Conservation (phyloP, 1,140 invertebrate species). For the Galleria mellonella region DNA sequence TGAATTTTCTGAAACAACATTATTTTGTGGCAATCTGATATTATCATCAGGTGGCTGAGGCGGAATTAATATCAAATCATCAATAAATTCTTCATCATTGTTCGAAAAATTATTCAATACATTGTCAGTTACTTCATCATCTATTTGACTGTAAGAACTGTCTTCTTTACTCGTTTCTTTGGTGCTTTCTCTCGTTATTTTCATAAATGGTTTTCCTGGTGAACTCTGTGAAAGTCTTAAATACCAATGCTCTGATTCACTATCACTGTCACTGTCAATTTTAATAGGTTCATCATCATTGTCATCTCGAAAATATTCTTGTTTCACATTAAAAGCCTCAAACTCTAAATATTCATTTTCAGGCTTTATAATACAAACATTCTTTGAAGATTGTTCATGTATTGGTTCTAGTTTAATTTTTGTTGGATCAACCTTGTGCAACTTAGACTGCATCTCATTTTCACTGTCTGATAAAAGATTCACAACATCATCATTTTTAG, state of each 20-base stretch:
- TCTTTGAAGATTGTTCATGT: constrained; percentile 11
- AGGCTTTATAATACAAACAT: constrained; percentile 22
- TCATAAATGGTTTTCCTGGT: constrained; percentile 42
- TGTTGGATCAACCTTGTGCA: constrained; percentile 18
- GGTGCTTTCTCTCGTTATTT: constrained; percentile 15
- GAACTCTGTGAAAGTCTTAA: constrained; percentile 52
- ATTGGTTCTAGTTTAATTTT: constrained; percentile 33
- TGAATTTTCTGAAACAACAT: background rate
- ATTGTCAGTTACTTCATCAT: constrained; percentile 28
- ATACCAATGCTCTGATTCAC: constrained; percentile 51
- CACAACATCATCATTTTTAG: constrained; percentile 12
- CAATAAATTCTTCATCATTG: constrained; percentile 6
- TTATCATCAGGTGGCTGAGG: constrained; percentile 6
- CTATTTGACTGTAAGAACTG: constrained; percentile 54
- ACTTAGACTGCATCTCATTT: constrained; percentile 15
- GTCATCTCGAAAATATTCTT: constrained; percentile 35
- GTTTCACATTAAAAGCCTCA: constrained; percentile 60
- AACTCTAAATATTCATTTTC: constrained; percentile 45
- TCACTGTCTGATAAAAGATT: constrained; percentile 33
- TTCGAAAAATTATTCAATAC: constrained; percentile 1
- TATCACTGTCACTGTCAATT: constrained; percentile 58
- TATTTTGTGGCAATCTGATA: background rate
- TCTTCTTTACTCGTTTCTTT: constrained; percentile 24
- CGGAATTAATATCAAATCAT: constrained; percentile 38
- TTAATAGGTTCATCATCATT: constrained; percentile 50